Evolutionary conservation across 2,113 vertebrate genomes (phyloP), one percentile per base, ranked within the genome.

Genomic region (Dendropsophus ebraccatus): DNA sequence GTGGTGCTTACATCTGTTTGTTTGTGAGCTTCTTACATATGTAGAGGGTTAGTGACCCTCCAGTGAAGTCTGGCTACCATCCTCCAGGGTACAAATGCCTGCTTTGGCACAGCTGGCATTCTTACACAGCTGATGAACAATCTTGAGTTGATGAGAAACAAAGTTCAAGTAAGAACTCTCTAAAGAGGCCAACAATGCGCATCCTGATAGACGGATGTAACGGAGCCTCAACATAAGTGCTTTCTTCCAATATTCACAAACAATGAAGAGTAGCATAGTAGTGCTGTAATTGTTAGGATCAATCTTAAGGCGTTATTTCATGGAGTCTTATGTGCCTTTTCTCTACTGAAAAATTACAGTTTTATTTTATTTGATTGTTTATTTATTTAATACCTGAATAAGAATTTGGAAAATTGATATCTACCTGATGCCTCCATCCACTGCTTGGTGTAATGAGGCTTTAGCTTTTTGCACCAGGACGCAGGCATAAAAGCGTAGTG

Each of bases 71-170:
- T 79, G 16, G 30, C 49, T 70, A n/a, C 75, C 45, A 8, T 37
- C 82, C 74, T 35, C 2, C 32, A 65, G 4, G 70, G 12, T 32
- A 82, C 41, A 87, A 49, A 77, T 77, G 16, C n/a, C n/a, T n/a
- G n/a, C 69, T 70, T 58, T 81, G 82, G 69, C 70, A 75, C 76
- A 84, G 47, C 84, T 81, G 77, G 67, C 37, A 35, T 81, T 73
- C 35, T 60, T 73, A 73, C 52, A 73, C 84, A 81, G 65, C 77
- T 60, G 25, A 80, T 81, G 77, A 86, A 81, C 84, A 81, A 83
- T 32, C 28, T 52, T 23, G 69, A 72, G 65, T 69, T 69, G 45
- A 76, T 50, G 23, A 75, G 72, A 49, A 45, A 49, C 32, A 83
- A 54, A 60, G 60, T 77, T 77, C 73, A 50, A 79, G 84, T 70